Base-by-base conservation (phyloP, 2,888 invertebrate species). In the Sphaerophoria taeniata region DNA sequence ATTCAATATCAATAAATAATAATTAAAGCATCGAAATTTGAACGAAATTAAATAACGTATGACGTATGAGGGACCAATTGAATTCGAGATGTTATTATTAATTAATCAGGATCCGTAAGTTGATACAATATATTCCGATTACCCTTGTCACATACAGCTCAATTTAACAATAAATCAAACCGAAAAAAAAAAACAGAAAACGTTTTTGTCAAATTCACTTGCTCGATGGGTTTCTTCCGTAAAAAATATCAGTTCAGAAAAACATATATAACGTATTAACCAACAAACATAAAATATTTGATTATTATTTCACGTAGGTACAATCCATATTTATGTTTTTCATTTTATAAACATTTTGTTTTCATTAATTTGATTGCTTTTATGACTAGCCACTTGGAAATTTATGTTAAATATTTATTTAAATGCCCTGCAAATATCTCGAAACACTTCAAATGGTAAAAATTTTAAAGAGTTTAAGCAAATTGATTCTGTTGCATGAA, bases 101-200 rank as follows among this genome's bases (percentile, higher is more conserved):
- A 53, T 65, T 49, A 33, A 56, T 70, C 14, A 34, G 55, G 12
- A 45, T 9, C 49, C 31, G 65, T 24, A 43, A 43, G 63, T 53
- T 43, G 34, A 16, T 34, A 56, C 45, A 11, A 65, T 39, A 58
- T 58, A 75, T 49, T 60, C 56, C 39, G 39, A 49, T 60, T 67
- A 75, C 39, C 51, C 33, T 33, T 49, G 43, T 75, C 33, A 14
- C 16, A 39, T 60, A 39, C 24, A 6, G 47, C 51, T 49, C 58
- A 67, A 69, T 69, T 69, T 49, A 69, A 69, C 67, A 51, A 53
- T 53, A 11, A 24, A 24, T 24, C 24, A 24, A 24, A 24, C 1
- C 1, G 2, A 24, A 24, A 24, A 24, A 24, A 24, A 24, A 12
- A 67, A 56, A 56, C 11, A n/a, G 11, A 12, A 65, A n/a, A 65